These are phyloP conservation scores for Lepidurus arcticus DNA, from an alignment of 1,140 invertebrate genomes.

Conservation along the genomic window DNA sequence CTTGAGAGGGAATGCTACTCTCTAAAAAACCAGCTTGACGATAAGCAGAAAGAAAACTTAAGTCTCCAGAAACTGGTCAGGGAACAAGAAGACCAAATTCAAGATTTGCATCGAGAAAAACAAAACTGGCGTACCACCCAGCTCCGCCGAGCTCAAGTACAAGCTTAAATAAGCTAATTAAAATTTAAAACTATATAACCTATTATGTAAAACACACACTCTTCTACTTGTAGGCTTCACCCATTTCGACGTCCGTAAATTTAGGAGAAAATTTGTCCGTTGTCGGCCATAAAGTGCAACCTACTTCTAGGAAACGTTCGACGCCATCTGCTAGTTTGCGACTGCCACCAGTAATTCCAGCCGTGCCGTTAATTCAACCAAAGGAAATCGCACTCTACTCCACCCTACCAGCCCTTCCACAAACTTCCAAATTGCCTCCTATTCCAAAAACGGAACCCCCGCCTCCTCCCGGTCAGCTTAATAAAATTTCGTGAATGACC, in stretches of 20 bases:
- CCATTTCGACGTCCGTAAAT: neutral
- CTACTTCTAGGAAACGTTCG: neutral
- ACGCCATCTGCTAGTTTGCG: neutral
- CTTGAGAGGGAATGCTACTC: constrained; percentile 8
- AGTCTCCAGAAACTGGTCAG: neutral
- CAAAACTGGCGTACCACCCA: constrained; percentile 17
- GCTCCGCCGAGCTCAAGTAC: neutral
- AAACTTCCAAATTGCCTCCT: constrained; percentile 9
- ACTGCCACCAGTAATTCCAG: neutral
- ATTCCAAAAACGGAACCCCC: neutral
- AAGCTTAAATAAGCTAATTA: neutral
- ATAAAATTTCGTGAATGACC: neutral
- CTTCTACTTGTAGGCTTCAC: neutral
- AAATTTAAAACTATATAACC: neutral
- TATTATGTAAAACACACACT: neutral
- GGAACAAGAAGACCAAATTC: constrained; percentile 15
- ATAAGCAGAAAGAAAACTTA: neutral
- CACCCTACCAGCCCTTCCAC: neutral
- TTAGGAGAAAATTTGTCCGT: neutral
- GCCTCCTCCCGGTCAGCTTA: neutral
- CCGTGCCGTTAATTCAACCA: neutral
- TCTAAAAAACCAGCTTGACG: constrained; percentile 9
- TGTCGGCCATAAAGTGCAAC: neutral
- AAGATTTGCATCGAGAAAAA: neutral
- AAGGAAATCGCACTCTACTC: neutral